phyloP scores from a whole-genome alignment of 2,113 vertebrate genomes.

The Oryctolagus cuniculus region DNA sequence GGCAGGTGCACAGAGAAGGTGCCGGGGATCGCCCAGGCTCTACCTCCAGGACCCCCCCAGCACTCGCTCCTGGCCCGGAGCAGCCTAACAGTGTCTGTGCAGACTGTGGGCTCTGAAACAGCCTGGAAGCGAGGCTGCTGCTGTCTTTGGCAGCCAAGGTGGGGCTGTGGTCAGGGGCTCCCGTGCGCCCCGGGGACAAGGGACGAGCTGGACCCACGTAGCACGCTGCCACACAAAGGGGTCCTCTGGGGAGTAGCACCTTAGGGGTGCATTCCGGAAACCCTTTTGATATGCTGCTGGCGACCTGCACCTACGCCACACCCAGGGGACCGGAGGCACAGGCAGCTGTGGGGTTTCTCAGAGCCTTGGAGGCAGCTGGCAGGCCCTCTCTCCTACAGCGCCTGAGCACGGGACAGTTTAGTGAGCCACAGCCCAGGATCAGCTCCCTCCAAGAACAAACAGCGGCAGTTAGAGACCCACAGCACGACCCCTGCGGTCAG shows the following conservation, averaged over 20 bases:
- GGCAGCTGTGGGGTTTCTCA: background rate
- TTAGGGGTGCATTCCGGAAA: background rate
- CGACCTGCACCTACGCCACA: background rate
- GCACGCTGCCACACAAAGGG: background rate
- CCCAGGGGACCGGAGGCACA: background rate
- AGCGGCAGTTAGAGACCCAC: background rate
- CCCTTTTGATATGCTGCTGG: no score
- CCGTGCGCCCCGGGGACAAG: no score
- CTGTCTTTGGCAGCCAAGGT: background rate
- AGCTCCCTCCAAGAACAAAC: background rate
- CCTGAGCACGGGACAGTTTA: background rate
- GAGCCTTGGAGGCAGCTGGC: background rate
- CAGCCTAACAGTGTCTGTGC: background rate
- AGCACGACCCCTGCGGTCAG: background rate
- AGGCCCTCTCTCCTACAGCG: background rate
- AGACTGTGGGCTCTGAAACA: background rate
- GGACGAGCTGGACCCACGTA: fast-evolving
- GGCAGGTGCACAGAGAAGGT: no score
- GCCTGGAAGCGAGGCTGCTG: background rate
- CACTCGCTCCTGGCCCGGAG: fast-evolving
- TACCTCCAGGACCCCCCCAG: no score
- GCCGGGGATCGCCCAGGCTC: no score
- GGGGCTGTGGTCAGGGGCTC: background rate
- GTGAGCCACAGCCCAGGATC: background rate
- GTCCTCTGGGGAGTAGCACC: background rate